These are phyloP conservation scores for Cosmia trapezina DNA, from an alignment of 2,888 invertebrate genomes.

Conservation along the genomic window DNA sequence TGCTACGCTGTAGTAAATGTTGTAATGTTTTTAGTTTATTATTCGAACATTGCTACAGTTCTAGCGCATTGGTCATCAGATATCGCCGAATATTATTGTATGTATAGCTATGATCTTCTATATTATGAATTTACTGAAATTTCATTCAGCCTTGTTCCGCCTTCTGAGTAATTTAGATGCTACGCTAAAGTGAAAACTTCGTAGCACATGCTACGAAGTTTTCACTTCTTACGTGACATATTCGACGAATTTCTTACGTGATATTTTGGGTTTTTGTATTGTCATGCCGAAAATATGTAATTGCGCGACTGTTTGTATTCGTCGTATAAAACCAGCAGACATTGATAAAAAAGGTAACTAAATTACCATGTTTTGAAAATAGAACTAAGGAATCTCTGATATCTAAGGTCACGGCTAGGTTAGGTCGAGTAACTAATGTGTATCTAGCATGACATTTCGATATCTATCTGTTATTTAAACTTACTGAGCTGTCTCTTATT, in stretches of 20 bases:
- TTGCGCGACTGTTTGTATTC: not conserved
- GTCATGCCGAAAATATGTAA: not conserved
- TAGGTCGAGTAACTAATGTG: not conserved
- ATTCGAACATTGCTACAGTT: not conserved
- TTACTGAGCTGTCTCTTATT: not conserved
- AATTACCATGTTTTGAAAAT: not conserved
- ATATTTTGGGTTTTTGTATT: not conserved
- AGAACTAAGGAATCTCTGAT: not conserved
- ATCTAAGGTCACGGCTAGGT: not conserved
- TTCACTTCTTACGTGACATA: not conserved
- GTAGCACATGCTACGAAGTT: conserved; percentile 37
- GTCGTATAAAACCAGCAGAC: not conserved
- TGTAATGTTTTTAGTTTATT: not conserved
- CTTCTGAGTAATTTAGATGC: conserved; percentile 6
- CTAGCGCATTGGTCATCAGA: not conserved
- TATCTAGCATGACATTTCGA: not conserved
- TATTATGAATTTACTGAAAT: not conserved
- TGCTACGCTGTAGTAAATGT: not conserved
- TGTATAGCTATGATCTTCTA: not conserved
- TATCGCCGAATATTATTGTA: not conserved
- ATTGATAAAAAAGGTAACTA: not conserved
- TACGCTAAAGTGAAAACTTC: conserved; percentile 25
- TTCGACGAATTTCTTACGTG: too few relatives aligned
- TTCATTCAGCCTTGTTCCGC: not conserved
- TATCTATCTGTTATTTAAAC: not conserved